Evolutionary conservation across 2,113 vertebrate genomes (phyloP).

Genomic region (Triplophysa dalaica): DNA sequence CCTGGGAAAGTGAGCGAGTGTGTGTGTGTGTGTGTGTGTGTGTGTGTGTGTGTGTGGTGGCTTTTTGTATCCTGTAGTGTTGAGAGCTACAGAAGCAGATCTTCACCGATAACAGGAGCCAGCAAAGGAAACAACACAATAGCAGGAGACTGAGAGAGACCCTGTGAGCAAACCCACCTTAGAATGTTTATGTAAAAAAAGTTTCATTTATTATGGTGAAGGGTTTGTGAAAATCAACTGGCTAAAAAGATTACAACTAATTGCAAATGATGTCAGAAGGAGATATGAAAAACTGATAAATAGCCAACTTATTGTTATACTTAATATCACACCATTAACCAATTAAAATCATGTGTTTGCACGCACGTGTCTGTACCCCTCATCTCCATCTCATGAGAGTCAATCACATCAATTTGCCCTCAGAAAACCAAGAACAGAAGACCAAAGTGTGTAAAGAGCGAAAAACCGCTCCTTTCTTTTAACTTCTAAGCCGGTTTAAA

Average conservation of each 20-base stretch:
- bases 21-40: conserved; percentile 6
- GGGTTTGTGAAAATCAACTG: not conserved
- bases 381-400: conserved; percentile 7
- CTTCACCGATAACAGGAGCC: conserved; percentile 52
- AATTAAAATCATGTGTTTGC: not conserved
- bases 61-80: conserved; percentile 32
- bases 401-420: conserved; percentile 30
- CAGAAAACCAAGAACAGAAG: conserved; percentile 18
- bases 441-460: conserved; percentile 21
- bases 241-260: not conserved
- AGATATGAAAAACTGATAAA: not conserved
- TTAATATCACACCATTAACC: too few species aligned
- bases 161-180: conserved; percentile 29
- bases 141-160: conserved; percentile 32
- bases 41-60: conserved; percentile 19
- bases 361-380: not conserved
- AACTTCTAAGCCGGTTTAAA: conserved; percentile 28
- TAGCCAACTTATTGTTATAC: too few species aligned
- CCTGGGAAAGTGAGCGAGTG: conserved; percentile 4
- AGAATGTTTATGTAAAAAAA: not conserved
- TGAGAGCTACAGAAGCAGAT: conserved; percentile 43
- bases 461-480: conserved; percentile 27
- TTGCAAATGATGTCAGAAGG: not conserved
- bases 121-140: conserved; percentile 53
- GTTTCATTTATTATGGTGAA: not conserved